These are phyloP conservation scores for Mormyrus lacerda DNA, from an alignment of 2,113 vertebrate genomes.

Conservation along the genomic window DNA sequence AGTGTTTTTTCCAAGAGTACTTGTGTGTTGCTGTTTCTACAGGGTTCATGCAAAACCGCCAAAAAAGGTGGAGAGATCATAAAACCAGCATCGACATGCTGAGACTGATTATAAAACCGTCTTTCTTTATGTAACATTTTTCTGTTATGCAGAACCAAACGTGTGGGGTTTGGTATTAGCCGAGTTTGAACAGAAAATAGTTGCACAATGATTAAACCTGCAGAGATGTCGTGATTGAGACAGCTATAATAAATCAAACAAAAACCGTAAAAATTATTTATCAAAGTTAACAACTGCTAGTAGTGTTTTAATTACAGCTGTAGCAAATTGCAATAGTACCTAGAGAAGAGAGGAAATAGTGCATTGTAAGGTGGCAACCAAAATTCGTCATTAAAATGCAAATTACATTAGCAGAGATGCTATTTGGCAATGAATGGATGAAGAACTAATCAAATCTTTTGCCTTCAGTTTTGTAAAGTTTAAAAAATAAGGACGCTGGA, in stretches of 20 bases:
- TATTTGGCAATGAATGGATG: not conserved
- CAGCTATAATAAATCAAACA: not conserved
- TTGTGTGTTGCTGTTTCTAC: not conserved
- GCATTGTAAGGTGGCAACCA: not conserved
- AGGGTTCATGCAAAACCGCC: not conserved
- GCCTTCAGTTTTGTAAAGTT: not conserved
- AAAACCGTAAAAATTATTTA: not conserved
- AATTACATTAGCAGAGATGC: not conserved
- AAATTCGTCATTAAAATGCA: not conserved
- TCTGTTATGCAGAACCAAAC: not conserved
- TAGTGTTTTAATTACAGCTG: not conserved
- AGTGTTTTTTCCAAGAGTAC: not conserved
- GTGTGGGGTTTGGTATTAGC: not conserved
- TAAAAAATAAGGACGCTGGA: not conserved
- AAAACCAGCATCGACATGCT: not conserved
- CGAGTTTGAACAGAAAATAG: not conserved
- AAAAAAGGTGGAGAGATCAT: not conserved
- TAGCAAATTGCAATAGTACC: not conserved
- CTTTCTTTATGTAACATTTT: not conserved
- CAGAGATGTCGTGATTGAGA: not conserved
- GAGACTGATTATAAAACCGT: slow-evolving; percentile 1
- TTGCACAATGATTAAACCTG: not conserved
- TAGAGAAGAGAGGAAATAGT: not conserved
- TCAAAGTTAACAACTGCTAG: not conserved
- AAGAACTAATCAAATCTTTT: not conserved